Percentiles rank a stretch among this genome's conserved stretches.
These are phyloP conservation scores for Panagrolaimus sp. DNA, from an alignment of 1,140 invertebrate species.

Conservation along the genomic window DNA sequence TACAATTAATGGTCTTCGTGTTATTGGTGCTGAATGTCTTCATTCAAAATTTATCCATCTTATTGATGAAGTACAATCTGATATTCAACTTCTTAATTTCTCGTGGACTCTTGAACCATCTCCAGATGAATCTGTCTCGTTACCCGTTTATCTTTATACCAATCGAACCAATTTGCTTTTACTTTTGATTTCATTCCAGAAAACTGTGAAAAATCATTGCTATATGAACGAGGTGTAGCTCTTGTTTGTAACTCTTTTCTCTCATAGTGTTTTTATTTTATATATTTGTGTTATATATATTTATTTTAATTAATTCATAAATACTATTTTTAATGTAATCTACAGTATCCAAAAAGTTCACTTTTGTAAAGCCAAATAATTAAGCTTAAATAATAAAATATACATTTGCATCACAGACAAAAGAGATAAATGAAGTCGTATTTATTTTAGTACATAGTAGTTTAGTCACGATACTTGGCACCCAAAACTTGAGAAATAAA, in stretches of 20 bases:
- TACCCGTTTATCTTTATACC: conserved; percentile 94
- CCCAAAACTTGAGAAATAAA: no score
- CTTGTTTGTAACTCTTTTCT: conserved; percentile 54
- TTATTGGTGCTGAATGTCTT: conserved; percentile 37
- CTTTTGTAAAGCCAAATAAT: no score
- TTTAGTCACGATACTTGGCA: no score
- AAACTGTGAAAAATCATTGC: conserved; percentile 77
- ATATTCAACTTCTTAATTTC: conserved; percentile 41
- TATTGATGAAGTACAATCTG: conserved; percentile 39
- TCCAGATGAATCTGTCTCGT: conserved; percentile 67
- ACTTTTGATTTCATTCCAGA: conserved; percentile 84
- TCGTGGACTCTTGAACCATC: conserved; percentile 45
- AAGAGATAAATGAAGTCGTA: no score
- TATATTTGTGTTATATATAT: no score
- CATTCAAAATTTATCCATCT: conserved; percentile 25
- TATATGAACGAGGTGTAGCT: conserved; percentile 96
- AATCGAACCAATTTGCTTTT: conserved; percentile 88
- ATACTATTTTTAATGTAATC: no score
- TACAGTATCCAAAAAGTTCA: no score
- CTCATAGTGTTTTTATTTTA: no score
- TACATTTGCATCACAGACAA: no score
- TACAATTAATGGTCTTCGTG: conserved; percentile 66
- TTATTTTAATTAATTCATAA: no score
- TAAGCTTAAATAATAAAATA: no score
- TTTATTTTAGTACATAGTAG: no score